Base-by-base conservation (phyloP, 2,113 vertebrate genomes). In the Rostratula benghalensis region DNA sequence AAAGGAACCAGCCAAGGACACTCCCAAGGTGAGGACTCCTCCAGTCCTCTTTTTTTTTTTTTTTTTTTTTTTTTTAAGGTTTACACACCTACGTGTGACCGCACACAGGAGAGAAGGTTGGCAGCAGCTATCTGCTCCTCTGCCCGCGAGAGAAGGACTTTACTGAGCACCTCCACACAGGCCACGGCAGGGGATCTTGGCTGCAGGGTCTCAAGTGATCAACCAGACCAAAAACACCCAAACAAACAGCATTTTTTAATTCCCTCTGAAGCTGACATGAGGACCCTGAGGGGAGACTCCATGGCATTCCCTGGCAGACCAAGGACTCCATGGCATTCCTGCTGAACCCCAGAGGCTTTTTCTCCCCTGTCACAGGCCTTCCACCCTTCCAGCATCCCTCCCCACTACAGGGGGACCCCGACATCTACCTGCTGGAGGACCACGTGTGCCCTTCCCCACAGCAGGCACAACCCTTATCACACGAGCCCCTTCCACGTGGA, bases 221-320 rank as follows among this genome's bases (percentile, higher is more conserved):
- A 89, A 65, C 10, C 53, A 90, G 53, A 79, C 48, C 83, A 75
- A 80, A 82, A 71, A 20, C 0, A 0, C 31, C n/a, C 67, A 65
- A 92, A 83, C 41, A 90, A 89, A 87, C 63, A 93, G 37, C 63
- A 65, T 73, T 83, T 94, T 89, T 91, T 50, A 75, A 65, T 70
- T 89, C 88, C 48, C n/a, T 91, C 84, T 90, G 77, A 93, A 93
- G 65, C 61, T 90, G 81, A 86, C 3, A 2, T 45, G 75, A 67
- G 57, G 64, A 83, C 53, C 70, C 70, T 1, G 13, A 91, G 61
- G 83, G 73, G 63, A 97, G 33, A 83, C 59, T 90, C 91, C 53
- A 53, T 57, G 0, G 0, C 75, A 88, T 82, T 97, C 91, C 75
- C 54, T 79, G 64, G 80, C 93, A 96, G 78, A n/a, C n/a, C n/a